Base-by-base conservation (phyloP, 2,888 invertebrate species). In the Eupithecia exiguata region DNA sequence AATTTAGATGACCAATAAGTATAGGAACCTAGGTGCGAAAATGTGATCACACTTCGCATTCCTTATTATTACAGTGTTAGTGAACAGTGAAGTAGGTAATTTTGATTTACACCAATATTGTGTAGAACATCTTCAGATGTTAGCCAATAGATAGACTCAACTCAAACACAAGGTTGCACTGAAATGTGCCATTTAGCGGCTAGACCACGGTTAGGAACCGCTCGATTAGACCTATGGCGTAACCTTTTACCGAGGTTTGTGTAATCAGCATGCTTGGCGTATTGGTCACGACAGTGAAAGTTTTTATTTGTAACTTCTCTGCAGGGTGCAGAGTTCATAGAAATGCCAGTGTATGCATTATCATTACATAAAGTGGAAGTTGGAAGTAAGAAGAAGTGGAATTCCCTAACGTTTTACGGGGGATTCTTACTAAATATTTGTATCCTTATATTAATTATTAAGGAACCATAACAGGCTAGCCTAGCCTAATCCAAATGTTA, bases 151-250 rank as follows among this genome's bases (percentile, higher is more conserved):
- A 66, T 66, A 66, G n/a, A 21, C 40, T 66, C 40, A 43, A 66
- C 38, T 66, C 25, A n/a, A 40, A 38, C 40, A 38, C 66, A 66
- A 66, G 66, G 66, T 21, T 66, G 16, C 14, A 62, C 62, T 62
- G 62, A 40, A 40, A 66, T 66, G 40, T 66, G 40, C 66, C 38
- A 66, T 66, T 66, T 66, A 66, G 66, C 38, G 14, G 40, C 65
- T 38, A n/a, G 36, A 66, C n/a, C 38, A 14, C 18, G 70, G 62
- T 68, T 1, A 7, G 25, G 53, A 53, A 58, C 68, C 62, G 35
- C 35, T 65, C 21, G 70, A 68, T 49, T 62, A 49, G 40, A 4
- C 63, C 21, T n/a, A n/a, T 10, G 14, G 9, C n/a, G 6, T n/a
- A 61, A 61, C 25, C 62, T 30, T 14, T 61, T 1, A 61, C 61